Conservation (phyloP, 2,113 vertebrate genomes). For the Hyperoodon ampullatus region DNA sequence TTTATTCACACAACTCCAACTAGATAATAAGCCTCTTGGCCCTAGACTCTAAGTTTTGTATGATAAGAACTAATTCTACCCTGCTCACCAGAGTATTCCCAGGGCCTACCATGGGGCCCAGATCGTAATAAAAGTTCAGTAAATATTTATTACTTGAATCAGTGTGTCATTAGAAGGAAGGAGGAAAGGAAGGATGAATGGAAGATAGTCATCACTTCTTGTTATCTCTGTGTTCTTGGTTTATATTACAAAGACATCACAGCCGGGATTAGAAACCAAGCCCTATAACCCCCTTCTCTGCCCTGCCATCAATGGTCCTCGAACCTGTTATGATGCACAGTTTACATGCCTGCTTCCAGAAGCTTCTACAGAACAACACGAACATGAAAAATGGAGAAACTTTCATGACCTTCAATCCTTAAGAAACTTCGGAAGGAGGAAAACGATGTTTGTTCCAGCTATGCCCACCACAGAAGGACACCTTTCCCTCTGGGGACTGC, state of each 20-base stretch:
- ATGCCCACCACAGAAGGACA: not conserved
- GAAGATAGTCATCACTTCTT: not conserved
- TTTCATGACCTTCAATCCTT: not conserved
- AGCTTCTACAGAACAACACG: not conserved
- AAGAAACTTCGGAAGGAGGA: not conserved
- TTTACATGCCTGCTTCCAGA: not conserved
- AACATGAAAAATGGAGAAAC: not conserved
- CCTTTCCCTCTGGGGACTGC: not conserved
- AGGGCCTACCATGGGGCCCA: not conserved
- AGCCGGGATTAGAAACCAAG: not conserved
- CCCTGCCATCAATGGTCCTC: not conserved
- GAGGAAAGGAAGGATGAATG: not conserved
- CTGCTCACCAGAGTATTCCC: not conserved
- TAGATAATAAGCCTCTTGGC: not conserved
- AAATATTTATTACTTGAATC: conserved; percentile 23
- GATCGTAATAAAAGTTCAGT: not conserved
- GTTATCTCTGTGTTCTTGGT: not conserved
- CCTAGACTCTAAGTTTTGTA: not conserved
- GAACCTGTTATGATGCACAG: rapidly evolving
- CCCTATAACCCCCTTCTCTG: not conserved
- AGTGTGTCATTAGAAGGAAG: not conserved
- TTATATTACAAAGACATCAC: not conserved
- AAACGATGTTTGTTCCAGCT: not conserved
- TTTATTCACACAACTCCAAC: not conserved
- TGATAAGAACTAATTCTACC: not conserved